A percentile compares a stretch with the other conserved stretches of the same genome.
phyloP scores from a whole-genome alignment of 2,113 vertebrate species.

The Choloepus hoffmanni region DNA sequence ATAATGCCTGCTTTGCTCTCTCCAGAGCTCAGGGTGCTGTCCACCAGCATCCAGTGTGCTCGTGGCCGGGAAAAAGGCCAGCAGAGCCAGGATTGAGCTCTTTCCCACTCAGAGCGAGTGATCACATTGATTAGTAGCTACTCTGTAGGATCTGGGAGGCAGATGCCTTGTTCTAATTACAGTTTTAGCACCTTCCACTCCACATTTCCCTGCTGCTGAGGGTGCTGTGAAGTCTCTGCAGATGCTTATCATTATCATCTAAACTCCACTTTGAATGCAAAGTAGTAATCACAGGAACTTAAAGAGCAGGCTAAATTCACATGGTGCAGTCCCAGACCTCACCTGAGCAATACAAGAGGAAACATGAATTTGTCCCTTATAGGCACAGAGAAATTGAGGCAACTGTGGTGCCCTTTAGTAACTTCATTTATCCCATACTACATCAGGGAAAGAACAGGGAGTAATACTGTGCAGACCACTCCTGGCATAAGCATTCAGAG shows the following conservation, averaged over 20 bases:
- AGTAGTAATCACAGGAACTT: slow-evolving; percentile 24
- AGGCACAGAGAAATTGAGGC: not conserved
- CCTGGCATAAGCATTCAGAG: not conserved
- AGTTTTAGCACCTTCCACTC: slow-evolving; percentile 76
- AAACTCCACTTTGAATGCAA: slow-evolving; percentile 73
- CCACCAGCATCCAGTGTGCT: slow-evolving; percentile 31
- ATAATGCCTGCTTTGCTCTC: not conserved
- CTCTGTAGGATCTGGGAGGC: slow-evolving; percentile 66
- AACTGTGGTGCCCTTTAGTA: not conserved
- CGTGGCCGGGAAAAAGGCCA: slow-evolving; percentile 62
- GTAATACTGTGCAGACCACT: not conserved
- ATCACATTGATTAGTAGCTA: slow-evolving; percentile 74
- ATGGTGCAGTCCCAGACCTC: not conserved
- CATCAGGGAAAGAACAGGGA: not conserved
- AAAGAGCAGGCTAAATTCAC: not conserved
- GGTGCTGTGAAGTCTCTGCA: slow-evolving; percentile 69
- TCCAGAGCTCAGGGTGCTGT: slow-evolving; percentile 36
- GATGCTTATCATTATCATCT: slow-evolving; percentile 71
- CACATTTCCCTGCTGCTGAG: slow-evolving; percentile 71
- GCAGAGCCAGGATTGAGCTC: slow-evolving; percentile 65
- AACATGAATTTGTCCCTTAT: not conserved
- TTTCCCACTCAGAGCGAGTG: slow-evolving; percentile 40
- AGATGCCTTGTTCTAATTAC: slow-evolving; percentile 81
- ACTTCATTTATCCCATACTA: not conserved
- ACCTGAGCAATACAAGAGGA: not conserved